These are phyloP conservation scores for Oxytorus armatus DNA, from an alignment of 2,888 invertebrate species.

Conservation along the genomic window DNA sequence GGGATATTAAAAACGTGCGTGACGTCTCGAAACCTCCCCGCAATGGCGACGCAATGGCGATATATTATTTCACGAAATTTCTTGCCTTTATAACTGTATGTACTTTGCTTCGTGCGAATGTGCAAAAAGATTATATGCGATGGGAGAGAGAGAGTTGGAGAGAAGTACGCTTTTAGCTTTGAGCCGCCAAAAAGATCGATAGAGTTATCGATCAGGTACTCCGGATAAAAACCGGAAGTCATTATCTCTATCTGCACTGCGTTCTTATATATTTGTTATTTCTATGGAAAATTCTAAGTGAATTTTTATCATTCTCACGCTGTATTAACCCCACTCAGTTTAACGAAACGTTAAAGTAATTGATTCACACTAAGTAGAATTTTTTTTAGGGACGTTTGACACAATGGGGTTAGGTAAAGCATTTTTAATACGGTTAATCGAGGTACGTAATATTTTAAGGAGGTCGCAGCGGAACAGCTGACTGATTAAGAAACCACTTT, in stretches of 20 bases:
- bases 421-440: too few relatives aligned
- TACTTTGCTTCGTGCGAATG: conserved; percentile 10
- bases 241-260: conserved; percentile 21
- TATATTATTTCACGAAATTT: conserved; percentile 19
- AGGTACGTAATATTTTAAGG: too few relatives aligned
- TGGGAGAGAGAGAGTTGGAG: background rate
- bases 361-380: too few relatives aligned
- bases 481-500: too few relatives aligned
- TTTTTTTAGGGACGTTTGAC: too few relatives aligned
- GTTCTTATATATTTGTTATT: conserved; percentile 13
- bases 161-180: background rate
- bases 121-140: background rate
- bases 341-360: too few relatives aligned
- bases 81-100: conserved; percentile 5
- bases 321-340: too few relatives aligned
- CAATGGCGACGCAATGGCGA: conserved; percentile 51
- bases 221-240: conserved; percentile 31
- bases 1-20: conserved; percentile 40
- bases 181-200: conserved; percentile 45
- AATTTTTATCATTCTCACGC: background rate
- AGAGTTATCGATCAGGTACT: conserved; percentile 26
- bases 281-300: background rate
- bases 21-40: conserved; percentile 41
- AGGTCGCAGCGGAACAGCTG: too few relatives aligned
- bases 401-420: too few relatives aligned